Base-by-base conservation (phyloP, 2,888 invertebrate genomes). In the Volucella bombylans region DNA sequence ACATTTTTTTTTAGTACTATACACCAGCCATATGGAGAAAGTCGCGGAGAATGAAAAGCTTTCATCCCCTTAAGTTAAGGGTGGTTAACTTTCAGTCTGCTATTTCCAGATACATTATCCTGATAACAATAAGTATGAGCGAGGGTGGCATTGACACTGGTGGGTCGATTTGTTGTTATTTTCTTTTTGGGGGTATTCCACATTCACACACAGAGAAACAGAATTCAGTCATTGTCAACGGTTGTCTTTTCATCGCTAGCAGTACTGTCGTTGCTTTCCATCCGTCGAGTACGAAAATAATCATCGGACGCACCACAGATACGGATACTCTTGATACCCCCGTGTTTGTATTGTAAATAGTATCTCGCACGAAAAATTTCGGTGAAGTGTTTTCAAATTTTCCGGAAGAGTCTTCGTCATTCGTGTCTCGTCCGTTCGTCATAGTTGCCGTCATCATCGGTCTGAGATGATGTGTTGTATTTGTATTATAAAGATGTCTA, bases 211-310 rank as follows among this genome's bases (percentile, higher is more conserved):
- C 15, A 81, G 68, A 43, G 39, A 57, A 45, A 10, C 62, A 54
- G 54, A 52, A 41, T 54, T 47, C 50, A 67, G 77, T 71, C 77
- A 77, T 71, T 77, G 76, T 71, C 72, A 77, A 62, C n/a, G 65
- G 65, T 47, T 77, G 82, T 71, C 61, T 65, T 50, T 72, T 72
- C 82, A 55, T 38, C 45, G 39, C 65, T 23, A 47, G 39, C 52
- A 82, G 82, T 82, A 62, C 67, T 72, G 39, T 62, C 68, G 62
- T 68, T 41, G 67, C 68, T 50, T 78, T 73, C 57, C 68, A 73
- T 78, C 78, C 67, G 72, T 68, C 65, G 59, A 67, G 76, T 52
- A 79, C 77, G 61, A 82, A 82, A 82, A 82, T 82, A 82, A 69
- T 81, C 64, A 55, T 77, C 71, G 71, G 69, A 71, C 67, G 54